Evolutionary conservation across 2,888 invertebrate species (phyloP).

Genomic region (Drosophila demipolita): DNA sequence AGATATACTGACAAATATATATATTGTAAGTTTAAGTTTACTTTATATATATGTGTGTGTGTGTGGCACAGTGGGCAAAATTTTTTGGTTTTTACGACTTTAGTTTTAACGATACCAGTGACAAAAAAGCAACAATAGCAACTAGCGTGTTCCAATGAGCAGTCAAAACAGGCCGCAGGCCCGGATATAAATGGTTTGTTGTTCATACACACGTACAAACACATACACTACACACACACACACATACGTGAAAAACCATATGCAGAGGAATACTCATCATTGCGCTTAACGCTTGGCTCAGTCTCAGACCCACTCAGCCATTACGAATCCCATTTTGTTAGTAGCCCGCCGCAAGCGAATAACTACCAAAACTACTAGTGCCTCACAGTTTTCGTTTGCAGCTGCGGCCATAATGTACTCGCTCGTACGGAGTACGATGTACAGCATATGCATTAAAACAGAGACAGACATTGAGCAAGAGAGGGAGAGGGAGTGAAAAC

Average conservation of each 20-base stretch:
- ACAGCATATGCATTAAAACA: slow-evolving; percentile 52
- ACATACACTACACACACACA: slow-evolving; percentile 5
- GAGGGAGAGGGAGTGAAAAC: slow-evolving; percentile 16
- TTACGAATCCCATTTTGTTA: slow-evolving; percentile 78
- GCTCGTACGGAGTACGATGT: slow-evolving; percentile 7
- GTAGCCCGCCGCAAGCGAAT: slow-evolving; percentile 75
- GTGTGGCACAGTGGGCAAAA: slow-evolving; percentile 57
- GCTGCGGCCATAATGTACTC: slow-evolving; percentile 61
- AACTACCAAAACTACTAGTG: slow-evolving; percentile 67
- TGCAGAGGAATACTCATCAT: slow-evolving; percentile 63
- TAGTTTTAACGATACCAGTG: slow-evolving; percentile 70
- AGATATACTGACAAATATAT: slow-evolving; percentile 19
- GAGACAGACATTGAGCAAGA: slow-evolving; percentile 15
- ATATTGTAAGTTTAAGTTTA: slow-evolving; percentile 25
- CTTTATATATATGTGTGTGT: slow-evolving; percentile 16
- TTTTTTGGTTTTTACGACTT: slow-evolving; percentile 68
- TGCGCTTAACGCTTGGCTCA: slow-evolving; percentile 75
- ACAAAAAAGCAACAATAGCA: slow-evolving; percentile 51
- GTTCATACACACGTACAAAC: slow-evolving; percentile 51
- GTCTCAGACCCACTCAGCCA: slow-evolving; percentile 71
- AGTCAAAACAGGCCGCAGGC: slow-evolving; percentile 78
- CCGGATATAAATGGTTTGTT: slow-evolving; percentile 80
- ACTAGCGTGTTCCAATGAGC: slow-evolving; percentile 73
- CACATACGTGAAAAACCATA: slow-evolving; percentile 17
- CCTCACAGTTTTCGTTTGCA: slow-evolving; percentile 53